phyloP scores from a whole-genome alignment of 2,888 invertebrate genomes.

The Epiperipatus broadwayi region DNA sequence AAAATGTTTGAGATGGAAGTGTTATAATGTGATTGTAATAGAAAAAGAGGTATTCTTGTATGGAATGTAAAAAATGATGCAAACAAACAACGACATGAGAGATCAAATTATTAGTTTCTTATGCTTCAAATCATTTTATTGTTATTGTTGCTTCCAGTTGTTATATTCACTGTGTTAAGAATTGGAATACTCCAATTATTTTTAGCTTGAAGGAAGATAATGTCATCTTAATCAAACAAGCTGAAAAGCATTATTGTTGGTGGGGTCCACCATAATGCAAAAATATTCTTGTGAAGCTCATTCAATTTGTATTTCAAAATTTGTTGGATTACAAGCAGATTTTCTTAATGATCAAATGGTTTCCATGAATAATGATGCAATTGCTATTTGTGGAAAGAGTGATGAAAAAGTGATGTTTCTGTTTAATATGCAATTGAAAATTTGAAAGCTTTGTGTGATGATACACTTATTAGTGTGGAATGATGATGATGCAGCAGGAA shows the following conservation, averaged over 20 bases:
- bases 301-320: conserved; percentile 59
- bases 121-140: conserved; percentile 67
- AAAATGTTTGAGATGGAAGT: conserved; percentile 58
- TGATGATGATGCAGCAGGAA: no score
- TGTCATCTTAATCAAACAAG: conserved; percentile 55
- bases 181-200: conserved; percentile 89
- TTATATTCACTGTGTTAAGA: conserved; percentile 44
- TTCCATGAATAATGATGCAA: conserved; percentile 62
- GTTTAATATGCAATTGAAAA: no score
- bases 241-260: conserved; percentile 72
- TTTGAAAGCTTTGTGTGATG: no score
- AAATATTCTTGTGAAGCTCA: conserved; percentile 86
- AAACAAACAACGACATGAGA: conserved; percentile 67
- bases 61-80: conserved; percentile 64
- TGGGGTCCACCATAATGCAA: conserved; percentile 61
- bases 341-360: conserved; percentile 52
- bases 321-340: conserved; percentile 65
- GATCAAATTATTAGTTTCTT: conserved; percentile 71
- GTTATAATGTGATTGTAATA: conserved; percentile 49
- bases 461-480: no score
- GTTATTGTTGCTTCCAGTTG: conserved; percentile 55
- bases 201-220: conserved; percentile 74
- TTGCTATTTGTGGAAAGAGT: conserved; percentile 62
- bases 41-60: no score
- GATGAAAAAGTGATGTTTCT: conserved; percentile 66